These are phyloP conservation scores for Rhagophthalmus giganteus DNA, from an alignment of 2,888 invertebrate species.

Conservation along the genomic window DNA sequence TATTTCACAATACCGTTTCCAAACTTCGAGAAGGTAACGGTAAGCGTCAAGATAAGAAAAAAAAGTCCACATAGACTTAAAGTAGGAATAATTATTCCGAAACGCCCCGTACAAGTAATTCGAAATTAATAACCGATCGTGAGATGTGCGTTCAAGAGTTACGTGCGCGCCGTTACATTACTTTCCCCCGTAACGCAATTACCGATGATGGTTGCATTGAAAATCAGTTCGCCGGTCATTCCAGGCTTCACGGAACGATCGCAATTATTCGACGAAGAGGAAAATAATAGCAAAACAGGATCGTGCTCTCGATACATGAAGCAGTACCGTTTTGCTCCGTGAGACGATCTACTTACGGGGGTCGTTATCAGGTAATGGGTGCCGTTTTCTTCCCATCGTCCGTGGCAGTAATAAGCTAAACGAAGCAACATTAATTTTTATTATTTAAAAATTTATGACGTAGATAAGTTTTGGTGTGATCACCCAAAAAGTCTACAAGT, in stretches of 20 bases:
- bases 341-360: slow-evolving; percentile 68
- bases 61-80: no score
- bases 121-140: no score
- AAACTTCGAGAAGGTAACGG: no score
- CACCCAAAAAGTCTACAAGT: no score
- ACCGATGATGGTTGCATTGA: slow-evolving; percentile 74
- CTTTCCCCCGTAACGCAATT: no score
- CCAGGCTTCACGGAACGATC: slow-evolving; percentile 61
- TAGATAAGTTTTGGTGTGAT: neutral
- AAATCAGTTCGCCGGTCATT: slow-evolving; percentile 63
- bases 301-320: slow-evolving; percentile 72
- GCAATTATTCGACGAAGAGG: slow-evolving; percentile 67
- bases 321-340: slow-evolving; percentile 71
- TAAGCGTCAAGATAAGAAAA: no score
- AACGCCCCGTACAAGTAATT: no score
- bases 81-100: no score
- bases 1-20: no score
- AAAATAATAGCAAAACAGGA: slow-evolving; percentile 59
- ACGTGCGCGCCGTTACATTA: no score
- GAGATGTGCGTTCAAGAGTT: no score
- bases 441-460: neutral
- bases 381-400: slow-evolving; percentile 85
- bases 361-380: slow-evolving; percentile 84
- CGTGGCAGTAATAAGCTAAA: slow-evolving; percentile 86
- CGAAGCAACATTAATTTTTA: slow-evolving; percentile 2